Conservation (phyloP, 1,140 invertebrate species). For the Anastrepha obliqua region DNA sequence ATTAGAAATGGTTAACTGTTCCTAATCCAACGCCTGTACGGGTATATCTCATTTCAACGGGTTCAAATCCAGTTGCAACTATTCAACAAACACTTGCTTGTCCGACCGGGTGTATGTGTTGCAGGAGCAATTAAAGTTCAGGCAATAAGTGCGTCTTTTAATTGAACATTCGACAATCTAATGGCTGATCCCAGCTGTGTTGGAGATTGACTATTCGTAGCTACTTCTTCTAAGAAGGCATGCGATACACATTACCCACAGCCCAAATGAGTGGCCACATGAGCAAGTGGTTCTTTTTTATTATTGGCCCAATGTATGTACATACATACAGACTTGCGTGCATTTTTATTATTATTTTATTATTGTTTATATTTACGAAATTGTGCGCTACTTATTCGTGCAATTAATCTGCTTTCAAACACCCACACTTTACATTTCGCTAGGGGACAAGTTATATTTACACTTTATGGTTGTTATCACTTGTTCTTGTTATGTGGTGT, state of each 20-base stretch:
- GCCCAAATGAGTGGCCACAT: background rate
- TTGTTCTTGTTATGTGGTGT: background rate
- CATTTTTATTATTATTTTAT: constrained; percentile 29
- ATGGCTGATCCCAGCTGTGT: background rate
- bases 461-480: background rate
- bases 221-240: background rate
- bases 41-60: too few species aligned
- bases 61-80: too few species aligned
- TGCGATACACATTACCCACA: too few species aligned
- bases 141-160: constrained; percentile 18
- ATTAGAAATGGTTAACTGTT: too few species aligned
- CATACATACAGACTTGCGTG: background rate
- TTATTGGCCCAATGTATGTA: background rate
- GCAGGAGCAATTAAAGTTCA: background rate
- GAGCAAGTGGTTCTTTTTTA: background rate
- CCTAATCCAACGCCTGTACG: too few species aligned
- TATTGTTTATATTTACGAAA: background rate
- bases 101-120: background rate
- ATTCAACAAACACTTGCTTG: too few species aligned
- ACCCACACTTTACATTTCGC: constrained; percentile 13
- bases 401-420: constrained; percentile 31
- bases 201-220: background rate
- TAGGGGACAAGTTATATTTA: background rate
- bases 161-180: constrained; percentile 30
- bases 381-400: background rate